Conservation (phyloP, 2,888 invertebrate genomes). For the Helobdella robusta region DNA sequence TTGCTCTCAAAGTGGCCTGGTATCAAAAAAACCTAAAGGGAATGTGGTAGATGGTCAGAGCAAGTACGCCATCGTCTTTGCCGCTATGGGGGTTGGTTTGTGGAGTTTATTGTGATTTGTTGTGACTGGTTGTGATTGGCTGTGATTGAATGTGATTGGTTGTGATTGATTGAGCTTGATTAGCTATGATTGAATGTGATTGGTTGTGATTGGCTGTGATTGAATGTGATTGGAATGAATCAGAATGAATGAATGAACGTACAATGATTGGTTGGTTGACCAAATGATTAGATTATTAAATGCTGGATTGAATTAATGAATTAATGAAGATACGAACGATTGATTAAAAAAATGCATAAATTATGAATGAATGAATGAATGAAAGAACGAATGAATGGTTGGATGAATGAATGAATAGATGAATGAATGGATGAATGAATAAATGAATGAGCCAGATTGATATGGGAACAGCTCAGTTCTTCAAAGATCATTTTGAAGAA, state of each 20-base stretch:
- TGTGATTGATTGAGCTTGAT: no score
- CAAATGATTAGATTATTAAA: not conserved
- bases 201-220: no score
- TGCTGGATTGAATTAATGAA: not conserved
- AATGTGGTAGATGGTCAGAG: conserved; percentile 89
- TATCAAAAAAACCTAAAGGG: conserved; percentile 79
- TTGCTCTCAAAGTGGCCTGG: conserved; percentile 96
- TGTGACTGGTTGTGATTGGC: not conserved
- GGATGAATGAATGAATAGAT: not conserved
- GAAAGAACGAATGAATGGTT: no score
- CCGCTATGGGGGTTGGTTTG: conserved; percentile 92
- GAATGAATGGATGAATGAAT: not conserved
- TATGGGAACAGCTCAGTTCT: conserved; percentile 93
- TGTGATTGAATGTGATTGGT: no score
- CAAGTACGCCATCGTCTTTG: conserved; percentile 99
- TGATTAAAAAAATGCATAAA: no score
- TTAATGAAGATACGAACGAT: no score
- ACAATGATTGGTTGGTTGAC: not conserved
- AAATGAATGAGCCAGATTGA: conserved; percentile 50
- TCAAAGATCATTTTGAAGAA: conserved; percentile 73
- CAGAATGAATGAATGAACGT: no score
- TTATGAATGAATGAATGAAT: no score
- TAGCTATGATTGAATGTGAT: no score
- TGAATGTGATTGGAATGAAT: not conserved
- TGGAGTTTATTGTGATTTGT: no score